Evolutionary conservation across 1,140 invertebrate species (phyloP).

Genomic region (Sycophila sp.): DNA sequence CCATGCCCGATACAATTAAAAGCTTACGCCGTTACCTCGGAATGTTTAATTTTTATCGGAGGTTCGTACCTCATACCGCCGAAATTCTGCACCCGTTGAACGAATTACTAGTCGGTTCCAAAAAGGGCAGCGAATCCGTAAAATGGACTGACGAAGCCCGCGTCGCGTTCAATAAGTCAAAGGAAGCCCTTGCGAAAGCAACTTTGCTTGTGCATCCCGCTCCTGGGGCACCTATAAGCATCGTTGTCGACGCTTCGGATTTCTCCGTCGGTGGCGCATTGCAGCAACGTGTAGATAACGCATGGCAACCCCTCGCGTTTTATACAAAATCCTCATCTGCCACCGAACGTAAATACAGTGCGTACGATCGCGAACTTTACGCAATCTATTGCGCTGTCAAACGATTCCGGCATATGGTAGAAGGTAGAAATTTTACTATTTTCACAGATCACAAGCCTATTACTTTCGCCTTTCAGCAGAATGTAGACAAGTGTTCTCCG

Average conservation of each 20-base stretch:
- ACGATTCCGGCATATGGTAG: slow-evolving; percentile 52
- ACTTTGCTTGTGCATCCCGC: slow-evolving; percentile 38
- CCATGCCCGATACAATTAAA: slow-evolving; percentile 38
- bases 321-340: slow-evolving; percentile 54
- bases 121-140: background rate
- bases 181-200: slow-evolving; percentile 44
- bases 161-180: slow-evolving; percentile 45
- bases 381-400: slow-evolving; percentile 51
- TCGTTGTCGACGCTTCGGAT: slow-evolving; percentile 44
- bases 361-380: slow-evolving; percentile 60
- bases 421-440: slow-evolving; percentile 47
- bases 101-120: background rate
- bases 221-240: slow-evolving; percentile 2
- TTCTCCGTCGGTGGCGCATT: slow-evolving; percentile 37
- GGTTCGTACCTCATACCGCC: slow-evolving; percentile 24
- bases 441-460: slow-evolving; percentile 63
- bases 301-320: slow-evolving; percentile 56
- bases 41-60: slow-evolving; percentile 50
- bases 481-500: slow-evolving; percentile 48
- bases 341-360: slow-evolving; percentile 46
- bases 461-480: slow-evolving; percentile 48
- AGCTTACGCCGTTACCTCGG: slow-evolving; percentile 50
- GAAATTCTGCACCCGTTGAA: background rate
- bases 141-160: slow-evolving; percentile 20
- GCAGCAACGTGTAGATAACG: slow-evolving; percentile 41